Conservation (phyloP, 2,888 invertebrate species). For the Choreutis nemorana region DNA sequence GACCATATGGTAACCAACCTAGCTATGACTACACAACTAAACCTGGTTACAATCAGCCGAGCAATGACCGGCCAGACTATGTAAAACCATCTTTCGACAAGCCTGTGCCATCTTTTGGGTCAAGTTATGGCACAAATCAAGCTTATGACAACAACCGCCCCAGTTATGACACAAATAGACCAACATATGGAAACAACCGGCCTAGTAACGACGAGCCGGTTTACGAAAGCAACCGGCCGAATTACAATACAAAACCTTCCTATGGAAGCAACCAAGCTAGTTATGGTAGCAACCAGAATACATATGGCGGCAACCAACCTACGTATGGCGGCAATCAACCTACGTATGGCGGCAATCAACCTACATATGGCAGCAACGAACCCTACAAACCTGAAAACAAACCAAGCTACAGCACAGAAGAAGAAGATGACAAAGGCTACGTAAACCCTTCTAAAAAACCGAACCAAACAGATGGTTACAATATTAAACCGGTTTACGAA, state of each 20-base stretch:
- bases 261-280: slow-evolving; percentile 8
- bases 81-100: slow-evolving; percentile 10
- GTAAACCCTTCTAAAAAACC: slow-evolving; percentile 10
- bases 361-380: not conserved
- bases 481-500: slow-evolving; percentile 47
- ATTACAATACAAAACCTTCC: too few species aligned
- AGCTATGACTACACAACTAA: not conserved
- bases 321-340: slow-evolving; percentile 2
- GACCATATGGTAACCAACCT: not conserved
- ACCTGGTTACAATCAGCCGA: too few species aligned
- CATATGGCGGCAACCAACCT: slow-evolving; percentile 6
- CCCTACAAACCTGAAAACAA: slow-evolving; percentile 1
- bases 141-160: slow-evolving; percentile 6
- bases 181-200: slow-evolving; percentile 2
- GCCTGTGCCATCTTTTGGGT: slow-evolving; percentile 4
- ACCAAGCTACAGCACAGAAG: slow-evolving; percentile 4
- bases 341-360: not conserved
- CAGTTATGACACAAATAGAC: slow-evolving; percentile 1
- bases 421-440: slow-evolving; percentile 9
- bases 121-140: slow-evolving; percentile 10
- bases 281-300: slow-evolving; percentile 11
- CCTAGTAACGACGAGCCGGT: too few species aligned
- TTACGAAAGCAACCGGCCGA: slow-evolving; percentile 8
- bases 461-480: slow-evolving; percentile 11
- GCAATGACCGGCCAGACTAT: too few species aligned